A percentile compares a stretch with the other conserved stretches of the same genome.
These are phyloP conservation scores for Aphelocoma coerulescens DNA, from an alignment of 2,113 vertebrate species.

Conservation along the genomic window DNA sequence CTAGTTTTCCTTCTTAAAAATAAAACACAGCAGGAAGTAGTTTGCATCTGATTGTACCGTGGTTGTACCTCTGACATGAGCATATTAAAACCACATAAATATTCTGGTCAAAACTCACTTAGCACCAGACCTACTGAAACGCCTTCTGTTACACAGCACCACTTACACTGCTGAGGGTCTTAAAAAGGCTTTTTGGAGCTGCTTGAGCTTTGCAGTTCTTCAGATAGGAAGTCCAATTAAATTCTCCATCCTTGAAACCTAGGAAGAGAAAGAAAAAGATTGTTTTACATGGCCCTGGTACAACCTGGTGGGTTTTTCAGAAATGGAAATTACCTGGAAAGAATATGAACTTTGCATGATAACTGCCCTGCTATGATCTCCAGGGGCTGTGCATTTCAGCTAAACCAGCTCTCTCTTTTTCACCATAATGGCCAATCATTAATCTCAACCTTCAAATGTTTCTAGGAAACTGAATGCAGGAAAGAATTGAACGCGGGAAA, in stretches of 20 bases:
- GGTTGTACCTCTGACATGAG: not conserved
- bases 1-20: not conserved
- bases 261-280: constrained; percentile 16
- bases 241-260: constrained; percentile 90
- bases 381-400: not conserved
- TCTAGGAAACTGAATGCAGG: not conserved
- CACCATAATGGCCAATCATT: constrained; percentile 11
- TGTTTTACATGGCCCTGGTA: not conserved
- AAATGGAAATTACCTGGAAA: constrained; percentile 36
- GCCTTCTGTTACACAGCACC: not conserved
- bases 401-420: not conserved
- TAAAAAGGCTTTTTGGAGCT: constrained; percentile 88
- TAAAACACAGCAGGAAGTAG: constrained; percentile 7
- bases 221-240: constrained; percentile 88
- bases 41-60: not conserved
- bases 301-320: constrained; percentile 15
- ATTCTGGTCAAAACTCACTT: not conserved
- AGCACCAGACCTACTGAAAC: not conserved
- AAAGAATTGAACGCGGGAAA: not conserved
- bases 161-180: constrained; percentile 84
- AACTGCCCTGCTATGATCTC: not conserved
- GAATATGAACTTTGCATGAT: constrained; percentile 15
- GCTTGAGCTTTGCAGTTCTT: constrained; percentile 88
- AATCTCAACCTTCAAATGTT: constrained; percentile 14
- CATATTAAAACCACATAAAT: not conserved